Base-by-base conservation (phyloP, 1,140 invertebrate genomes). In the Penaeus japonicus region DNA sequence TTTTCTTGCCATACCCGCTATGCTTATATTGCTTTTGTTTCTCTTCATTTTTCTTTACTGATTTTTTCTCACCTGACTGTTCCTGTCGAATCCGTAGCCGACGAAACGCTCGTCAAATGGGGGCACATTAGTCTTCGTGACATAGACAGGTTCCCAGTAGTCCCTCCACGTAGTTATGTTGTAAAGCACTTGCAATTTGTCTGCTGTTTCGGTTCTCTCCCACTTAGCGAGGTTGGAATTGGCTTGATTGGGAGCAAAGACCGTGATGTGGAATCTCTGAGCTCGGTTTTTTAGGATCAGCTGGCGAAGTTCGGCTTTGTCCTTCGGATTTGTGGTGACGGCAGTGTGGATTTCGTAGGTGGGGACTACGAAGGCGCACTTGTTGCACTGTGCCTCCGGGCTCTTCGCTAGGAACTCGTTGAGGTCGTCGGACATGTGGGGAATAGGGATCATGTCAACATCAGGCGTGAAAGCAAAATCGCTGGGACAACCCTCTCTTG, bases 31-130 rank as follows among this genome's bases (percentile, higher is more conserved):
- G n/a, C n/a, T n/a, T n/a, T n/a, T n/a, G n/a, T n/a, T n/a, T n/a
- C n/a, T n/a, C n/a, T n/a, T n/a, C n/a, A n/a, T n/a, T n/a, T n/a
- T n/a, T n/a, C n/a, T n/a, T n/a, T n/a, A n/a, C n/a, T n/a, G n/a
- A n/a, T 27, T 57, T 10, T 55, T 55, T 83, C 86, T 91, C 93
- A 98, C 97, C 95, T 98, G 97, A 84, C 96, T 98, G 91, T 98
- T 98, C 92, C 97, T 95, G 17, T 97, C 98, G 92, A 97, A 98
- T 78, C 97, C 97, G 93, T 98, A 99, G 59, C 97, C 97, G 88
- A 97, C 94, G 92, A 99, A 99, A 88, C 97, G 92, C 92, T 98
- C 97, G 92, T 99, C 97, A 91, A 98, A 97, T 0, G 95, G 93
- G 0, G 97, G 97, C 2, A 95, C 96, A 27, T 94, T 95, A 91